phyloP scores from a whole-genome alignment of 2,113 vertebrate species.

The Actenoides hombroni region DNA sequence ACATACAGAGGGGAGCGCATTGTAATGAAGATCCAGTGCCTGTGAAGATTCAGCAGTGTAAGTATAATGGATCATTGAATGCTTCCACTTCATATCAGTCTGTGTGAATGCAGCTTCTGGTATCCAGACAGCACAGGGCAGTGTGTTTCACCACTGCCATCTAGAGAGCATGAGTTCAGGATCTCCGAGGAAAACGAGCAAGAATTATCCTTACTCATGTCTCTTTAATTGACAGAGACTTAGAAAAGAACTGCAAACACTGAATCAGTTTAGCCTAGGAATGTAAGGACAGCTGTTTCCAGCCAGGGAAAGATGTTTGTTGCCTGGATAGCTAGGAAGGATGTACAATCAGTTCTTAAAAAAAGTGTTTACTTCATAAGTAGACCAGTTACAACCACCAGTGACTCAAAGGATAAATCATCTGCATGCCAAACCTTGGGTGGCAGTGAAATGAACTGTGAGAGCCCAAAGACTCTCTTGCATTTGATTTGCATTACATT shows the following conservation, averaged over 20 bases:
- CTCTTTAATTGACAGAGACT: neutral
- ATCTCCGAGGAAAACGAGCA: neutral
- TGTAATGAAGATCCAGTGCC: neutral
- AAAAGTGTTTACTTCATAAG: neutral
- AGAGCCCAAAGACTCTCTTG: neutral
- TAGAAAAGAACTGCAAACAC: neutral
- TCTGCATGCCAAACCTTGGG: neutral
- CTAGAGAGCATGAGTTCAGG: neutral
- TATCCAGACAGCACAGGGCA: neutral
- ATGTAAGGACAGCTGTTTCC: neutral
- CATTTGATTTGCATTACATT: neutral
- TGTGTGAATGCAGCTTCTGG: neutral
- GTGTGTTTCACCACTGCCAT: neutral
- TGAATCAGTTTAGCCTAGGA: neutral
- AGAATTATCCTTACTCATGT: neutral
- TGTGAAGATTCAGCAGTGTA: neutral
- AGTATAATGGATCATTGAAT: neutral
- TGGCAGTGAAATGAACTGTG: neutral
- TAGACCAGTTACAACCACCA: neutral
- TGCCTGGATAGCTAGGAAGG: neutral
- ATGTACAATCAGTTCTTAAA: neutral
- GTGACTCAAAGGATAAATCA: neutral
- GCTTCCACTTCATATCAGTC: accelerated
- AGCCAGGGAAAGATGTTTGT: neutral
- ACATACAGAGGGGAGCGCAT: neutral